These are phyloP conservation scores for Leptopilina drosophilae DNA, from an alignment of 2,888 invertebrate species.

Conservation along the genomic window DNA sequence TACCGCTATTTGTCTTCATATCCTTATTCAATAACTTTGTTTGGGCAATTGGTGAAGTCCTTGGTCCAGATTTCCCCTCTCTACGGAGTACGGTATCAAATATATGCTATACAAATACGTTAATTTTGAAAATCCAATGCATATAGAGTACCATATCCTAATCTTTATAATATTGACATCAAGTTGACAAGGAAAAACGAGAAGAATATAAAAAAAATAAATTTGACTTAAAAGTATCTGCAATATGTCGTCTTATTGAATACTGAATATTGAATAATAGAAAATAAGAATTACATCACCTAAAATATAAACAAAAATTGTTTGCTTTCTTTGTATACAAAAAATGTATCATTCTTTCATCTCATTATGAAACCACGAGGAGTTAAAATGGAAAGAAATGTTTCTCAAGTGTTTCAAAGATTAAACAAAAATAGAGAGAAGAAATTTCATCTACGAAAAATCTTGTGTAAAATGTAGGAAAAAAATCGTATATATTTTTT, in stretches of 20 bases:
- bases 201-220: background rate
- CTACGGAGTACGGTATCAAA: too few species aligned
- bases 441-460: background rate
- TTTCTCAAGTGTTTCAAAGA: background rate
- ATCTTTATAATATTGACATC: background rate
- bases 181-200: background rate
- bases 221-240: too few species aligned
- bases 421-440: background rate
- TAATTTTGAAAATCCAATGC: background rate
- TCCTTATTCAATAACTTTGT: too few species aligned
- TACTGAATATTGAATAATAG: too few species aligned
- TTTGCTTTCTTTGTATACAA: background rate
- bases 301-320: background rate
- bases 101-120: too few species aligned
- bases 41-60: too few species aligned
- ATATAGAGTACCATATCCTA: too few species aligned
- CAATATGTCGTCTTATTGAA: too few species aligned
- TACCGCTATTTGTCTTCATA: too few species aligned
- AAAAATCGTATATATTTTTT: conserved; percentile 7
- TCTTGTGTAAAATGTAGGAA: background rate
- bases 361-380: background rate
- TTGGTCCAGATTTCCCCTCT: too few species aligned
- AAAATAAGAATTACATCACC: too few species aligned
- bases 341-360: background rate
- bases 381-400: background rate